A percentile compares a stretch with the other conserved stretches of the same genome.
These are phyloP conservation scores for Venusia cambrica DNA, from an alignment of 2,888 invertebrate species.

Conservation along the genomic window DNA sequence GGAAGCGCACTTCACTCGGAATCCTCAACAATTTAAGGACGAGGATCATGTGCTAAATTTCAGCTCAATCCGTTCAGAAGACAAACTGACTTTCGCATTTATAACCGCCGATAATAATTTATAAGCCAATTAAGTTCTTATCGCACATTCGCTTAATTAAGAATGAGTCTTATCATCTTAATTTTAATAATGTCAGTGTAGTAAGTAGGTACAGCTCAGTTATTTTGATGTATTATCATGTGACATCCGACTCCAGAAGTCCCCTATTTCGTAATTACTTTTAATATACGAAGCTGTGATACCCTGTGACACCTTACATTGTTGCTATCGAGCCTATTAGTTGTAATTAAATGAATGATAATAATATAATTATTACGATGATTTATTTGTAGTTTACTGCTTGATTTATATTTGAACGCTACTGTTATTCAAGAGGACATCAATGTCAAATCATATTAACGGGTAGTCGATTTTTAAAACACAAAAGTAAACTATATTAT, in stretches of 20 bases:
- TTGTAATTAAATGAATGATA: slow-evolving; percentile 65
- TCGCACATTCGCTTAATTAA: slow-evolving; percentile 23
- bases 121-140: slow-evolving; percentile 12
- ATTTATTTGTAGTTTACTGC: slow-evolving; percentile 32
- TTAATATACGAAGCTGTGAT: slow-evolving; percentile 36
- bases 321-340: slow-evolving; percentile 66
- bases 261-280: slow-evolving; percentile 39
- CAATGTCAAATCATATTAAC: slow-evolving; percentile 11
- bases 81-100: no score
- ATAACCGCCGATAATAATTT: no score
- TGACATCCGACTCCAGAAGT: slow-evolving; percentile 23
- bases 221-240: slow-evolving; percentile 37
- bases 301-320: slow-evolving; percentile 46
- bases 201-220: slow-evolving; percentile 37
- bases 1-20: no score
- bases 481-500: slow-evolving; percentile 12
- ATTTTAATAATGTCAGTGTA: slow-evolving; percentile 23
- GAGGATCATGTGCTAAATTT: no score
- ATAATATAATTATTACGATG: slow-evolving; percentile 62
- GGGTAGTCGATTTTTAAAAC: slow-evolving; percentile 10
- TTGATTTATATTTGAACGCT: slow-evolving; percentile 24
- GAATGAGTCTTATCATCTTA: slow-evolving; percentile 15
- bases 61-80: no score
- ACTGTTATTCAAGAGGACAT: slow-evolving; percentile 6
- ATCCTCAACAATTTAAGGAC: no score